phyloP scores from a whole-genome alignment of 2,888 invertebrate species.

The Gryllus longicercus region DNA sequence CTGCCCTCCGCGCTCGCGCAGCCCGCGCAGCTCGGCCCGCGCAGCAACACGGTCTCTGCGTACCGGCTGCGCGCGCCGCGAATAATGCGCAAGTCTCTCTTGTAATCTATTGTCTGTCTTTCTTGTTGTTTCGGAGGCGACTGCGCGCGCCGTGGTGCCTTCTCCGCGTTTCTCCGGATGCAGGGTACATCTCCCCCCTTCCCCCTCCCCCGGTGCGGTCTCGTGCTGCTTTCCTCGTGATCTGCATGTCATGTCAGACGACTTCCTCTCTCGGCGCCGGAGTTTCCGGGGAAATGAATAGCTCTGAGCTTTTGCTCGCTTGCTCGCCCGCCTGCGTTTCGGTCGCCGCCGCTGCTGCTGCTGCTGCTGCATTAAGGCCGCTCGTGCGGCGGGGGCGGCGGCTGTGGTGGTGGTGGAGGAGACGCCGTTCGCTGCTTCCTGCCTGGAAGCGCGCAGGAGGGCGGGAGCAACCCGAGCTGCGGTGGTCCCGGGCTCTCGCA shows the following conservation, averaged over 20 bases:
- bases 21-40: background rate
- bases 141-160: background rate
- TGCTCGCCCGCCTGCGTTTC: background rate
- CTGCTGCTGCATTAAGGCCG: conserved; percentile 21
- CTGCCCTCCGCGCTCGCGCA: background rate
- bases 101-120: conserved; percentile 32
- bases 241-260: conserved; percentile 33
- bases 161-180: conserved; percentile 29
- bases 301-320: conserved; percentile 31
- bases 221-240: conserved; percentile 19
- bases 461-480: background rate
- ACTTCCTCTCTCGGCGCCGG: conserved; percentile 27
- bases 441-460: background rate
- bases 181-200: conserved; percentile 20
- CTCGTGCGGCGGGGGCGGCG: background rate
- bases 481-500: background rate
- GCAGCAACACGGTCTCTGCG: conserved; percentile 22
- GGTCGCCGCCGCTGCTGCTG: background rate
- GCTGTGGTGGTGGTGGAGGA: background rate
- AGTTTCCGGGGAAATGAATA: conserved; percentile 31
- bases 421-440: background rate
- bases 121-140: conserved; percentile 24
- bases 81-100: conserved; percentile 20
- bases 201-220: background rate
- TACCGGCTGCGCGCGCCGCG: background rate